Base-by-base conservation (phyloP, 2,113 vertebrate species). In the Todiramphus saurophagus region DNA sequence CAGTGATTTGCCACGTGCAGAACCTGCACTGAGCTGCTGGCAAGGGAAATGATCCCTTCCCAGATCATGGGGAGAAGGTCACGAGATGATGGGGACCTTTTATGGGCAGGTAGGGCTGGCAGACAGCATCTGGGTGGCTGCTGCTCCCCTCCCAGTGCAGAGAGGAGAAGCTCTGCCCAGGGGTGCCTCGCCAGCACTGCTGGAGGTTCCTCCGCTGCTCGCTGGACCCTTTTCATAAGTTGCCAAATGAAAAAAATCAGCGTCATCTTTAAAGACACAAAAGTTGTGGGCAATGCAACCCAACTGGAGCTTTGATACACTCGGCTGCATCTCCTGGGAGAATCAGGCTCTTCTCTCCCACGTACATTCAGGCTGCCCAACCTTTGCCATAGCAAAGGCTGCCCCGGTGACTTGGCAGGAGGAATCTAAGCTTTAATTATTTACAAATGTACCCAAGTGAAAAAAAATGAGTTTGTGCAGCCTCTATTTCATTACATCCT, bases 121-220 rank as follows among this genome's bases (percentile, higher is more conserved):
- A 80, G 35, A 23, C 39, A 33, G 63, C 35, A 13, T 8, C 2
- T 1, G 43, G 43, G 46, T 27, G 53, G 83, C 28, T n/a, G 51
- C 78, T n/a, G 33, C 37, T 48, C 77, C 23, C 46, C 62, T 69
- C 46, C 62, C 2, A 1, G 3, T 6, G 17, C 35, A 58, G 64
- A 8, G 17, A 74, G 64, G 46, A 33, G 1, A 7, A 80, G 62
- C 11, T 12, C 66, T 24, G 50, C 12, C 37, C 0, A 0, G 4
- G 39, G 6, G 56, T 11, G 33, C 64, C 19, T 43, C 41, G 5
- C 58, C 70, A 56, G 72, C n/a, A 4, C 53, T 13, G 16, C n/a
- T 27, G 1, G 62, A 70, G 82, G 30, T 31, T 82, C 23, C 13
- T 15, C 27, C 37, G 1, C 44, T 18, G 64, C 7, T 8, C 1